phyloP scores from a whole-genome alignment of 1,140 invertebrate genomes.

The Drosophila orosa region DNA sequence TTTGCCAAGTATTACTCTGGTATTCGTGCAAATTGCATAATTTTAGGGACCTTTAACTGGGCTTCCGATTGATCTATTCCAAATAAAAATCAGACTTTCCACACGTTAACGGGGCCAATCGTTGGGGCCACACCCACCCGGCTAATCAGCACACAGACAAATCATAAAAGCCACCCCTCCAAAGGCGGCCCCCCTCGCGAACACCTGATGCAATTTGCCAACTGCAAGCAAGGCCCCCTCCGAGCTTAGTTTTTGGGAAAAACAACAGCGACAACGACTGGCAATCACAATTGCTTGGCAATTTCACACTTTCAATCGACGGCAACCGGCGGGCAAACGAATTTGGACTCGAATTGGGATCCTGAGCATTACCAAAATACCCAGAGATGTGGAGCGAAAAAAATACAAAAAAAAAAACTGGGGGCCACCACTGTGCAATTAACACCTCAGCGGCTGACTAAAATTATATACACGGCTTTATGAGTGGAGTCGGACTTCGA shows the following conservation, averaged over 20 bases:
- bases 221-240: slow-evolving; percentile 46
- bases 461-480: slow-evolving; percentile 65
- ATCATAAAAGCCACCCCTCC: slow-evolving; percentile 60
- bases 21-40: slow-evolving; percentile 7
- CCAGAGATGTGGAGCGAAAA: slow-evolving; percentile 22
- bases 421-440: slow-evolving; percentile 77
- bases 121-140: slow-evolving; percentile 63
- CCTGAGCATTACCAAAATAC: slow-evolving; percentile 44
- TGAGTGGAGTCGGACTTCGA: slow-evolving; percentile 46
- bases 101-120: slow-evolving; percentile 66
- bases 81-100: slow-evolving; percentile 18
- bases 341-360: slow-evolving; percentile 18
- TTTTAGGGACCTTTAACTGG: slow-evolving; percentile 9
- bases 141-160: slow-evolving; percentile 74
- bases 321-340: slow-evolving; percentile 57
- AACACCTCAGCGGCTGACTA: slow-evolving; percentile 71
- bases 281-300: slow-evolving; percentile 80
- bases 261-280: slow-evolving; percentile 35
- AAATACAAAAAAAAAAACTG: slow-evolving; percentile 2
- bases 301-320: slow-evolving; percentile 80
- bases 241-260: slow-evolving; percentile 32
- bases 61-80: slow-evolving; percentile 17
- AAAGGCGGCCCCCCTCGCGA: slow-evolving; percentile 14
- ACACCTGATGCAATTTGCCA: slow-evolving; percentile 79
- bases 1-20: not conserved